Percentiles rank a stretch among this genome's conserved stretches.
These are phyloP conservation scores for Gallinago undulata DNA, from an alignment of 2,113 vertebrate genomes.

Conservation along the genomic window DNA sequence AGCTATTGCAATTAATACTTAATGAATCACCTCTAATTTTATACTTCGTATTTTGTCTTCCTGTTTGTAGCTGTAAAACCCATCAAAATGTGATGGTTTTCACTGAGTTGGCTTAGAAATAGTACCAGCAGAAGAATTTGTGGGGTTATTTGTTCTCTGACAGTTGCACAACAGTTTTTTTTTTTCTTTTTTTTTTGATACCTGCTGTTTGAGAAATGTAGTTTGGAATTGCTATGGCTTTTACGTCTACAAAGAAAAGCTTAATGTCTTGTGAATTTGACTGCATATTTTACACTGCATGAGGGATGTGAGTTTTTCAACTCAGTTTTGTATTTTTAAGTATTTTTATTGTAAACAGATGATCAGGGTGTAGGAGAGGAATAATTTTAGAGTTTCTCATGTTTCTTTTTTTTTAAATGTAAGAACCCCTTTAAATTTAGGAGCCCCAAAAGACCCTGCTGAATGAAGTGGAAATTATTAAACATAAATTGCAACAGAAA, in stretches of 20 bases:
- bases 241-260: background rate
- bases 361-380: background rate
- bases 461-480: background rate
- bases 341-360: background rate
- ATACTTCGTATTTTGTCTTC: background rate
- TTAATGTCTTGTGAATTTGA: background rate
- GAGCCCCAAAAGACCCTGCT: background rate
- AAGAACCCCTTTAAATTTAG: background rate
- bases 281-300: background rate
- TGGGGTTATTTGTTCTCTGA: background rate
- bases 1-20: background rate
- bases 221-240: background rate
- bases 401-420: background rate
- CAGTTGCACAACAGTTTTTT: background rate
- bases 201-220: constrained; percentile 9
- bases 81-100: background rate
- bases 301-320: background rate
- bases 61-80: background rate
- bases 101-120: background rate
- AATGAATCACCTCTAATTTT: background rate
- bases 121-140: background rate
- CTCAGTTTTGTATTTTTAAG: background rate
- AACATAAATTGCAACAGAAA: background rate
- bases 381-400: background rate
- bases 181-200: background rate